phyloP scores from a whole-genome alignment of 2,888 invertebrate genomes.

The Andrena bicolor region DNA sequence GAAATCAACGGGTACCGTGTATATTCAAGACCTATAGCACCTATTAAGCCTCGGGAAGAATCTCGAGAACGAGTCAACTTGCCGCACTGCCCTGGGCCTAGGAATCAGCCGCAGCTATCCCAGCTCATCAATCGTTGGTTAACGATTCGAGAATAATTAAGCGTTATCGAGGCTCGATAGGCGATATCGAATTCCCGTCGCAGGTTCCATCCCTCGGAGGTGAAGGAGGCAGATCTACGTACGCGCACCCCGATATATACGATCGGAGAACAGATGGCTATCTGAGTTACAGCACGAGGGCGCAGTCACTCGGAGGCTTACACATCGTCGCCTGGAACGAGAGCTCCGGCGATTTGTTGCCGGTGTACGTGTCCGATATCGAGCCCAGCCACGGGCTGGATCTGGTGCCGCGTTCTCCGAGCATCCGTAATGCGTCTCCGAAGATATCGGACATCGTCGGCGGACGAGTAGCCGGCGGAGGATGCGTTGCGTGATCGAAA shows the following conservation, averaged over 20 bases:
- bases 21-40: too few relatives aligned
- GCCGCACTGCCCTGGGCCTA: not conserved
- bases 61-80: too few relatives aligned
- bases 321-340: slow-evolving; percentile 37
- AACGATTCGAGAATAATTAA: slow-evolving; percentile 1
- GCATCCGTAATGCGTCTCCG: slow-evolving; percentile 30
- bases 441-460: slow-evolving; percentile 30
- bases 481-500: slow-evolving; percentile 57
- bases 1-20: too few relatives aligned
- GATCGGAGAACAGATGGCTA: slow-evolving; percentile 54
- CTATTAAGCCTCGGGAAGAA: too few relatives aligned
- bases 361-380: slow-evolving; percentile 51
- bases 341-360: slow-evolving; percentile 62
- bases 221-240: not conserved
- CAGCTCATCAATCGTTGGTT: not conserved
- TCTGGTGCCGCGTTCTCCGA: slow-evolving; percentile 11
- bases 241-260: not conserved
- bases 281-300: slow-evolving; percentile 58
- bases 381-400: slow-evolving; percentile 25
- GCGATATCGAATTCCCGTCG: not conserved
- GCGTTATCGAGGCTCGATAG: not conserved
- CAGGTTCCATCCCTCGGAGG: not conserved
- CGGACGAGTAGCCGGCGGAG: slow-evolving; percentile 41
- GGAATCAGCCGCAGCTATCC: not conserved
- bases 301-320: slow-evolving; percentile 16